A percentile compares a stretch with the other conserved stretches of the same genome.
Evolutionary conservation across 2,797 vertebrate species (phyloP).

Genomic region (Numenius phaeopus): DNA sequence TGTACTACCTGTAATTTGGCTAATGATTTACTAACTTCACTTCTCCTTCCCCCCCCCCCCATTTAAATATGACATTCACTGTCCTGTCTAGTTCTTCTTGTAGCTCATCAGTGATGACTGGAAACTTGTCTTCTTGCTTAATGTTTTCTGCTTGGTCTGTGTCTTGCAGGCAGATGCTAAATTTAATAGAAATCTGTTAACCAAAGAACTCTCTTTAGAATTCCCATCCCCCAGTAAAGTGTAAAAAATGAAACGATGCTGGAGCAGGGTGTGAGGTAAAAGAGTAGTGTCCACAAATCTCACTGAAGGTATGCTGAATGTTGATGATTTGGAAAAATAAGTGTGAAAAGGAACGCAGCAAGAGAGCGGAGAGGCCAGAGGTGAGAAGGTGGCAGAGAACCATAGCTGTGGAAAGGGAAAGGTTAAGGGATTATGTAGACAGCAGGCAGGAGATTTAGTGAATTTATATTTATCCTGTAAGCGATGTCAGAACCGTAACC

Average conservation of each 20-base stretch:
- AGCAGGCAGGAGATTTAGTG: slow-evolving; percentile 68
- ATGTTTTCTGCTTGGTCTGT: not conserved
- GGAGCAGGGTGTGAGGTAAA: not conserved
- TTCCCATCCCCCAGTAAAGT: not conserved
- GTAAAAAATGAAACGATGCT: not conserved
- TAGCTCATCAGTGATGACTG: not conserved
- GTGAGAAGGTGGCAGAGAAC: not conserved
- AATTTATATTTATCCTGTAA: slow-evolving; percentile 75
- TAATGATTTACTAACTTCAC: not conserved
- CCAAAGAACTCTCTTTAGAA: slow-evolving; percentile 18
- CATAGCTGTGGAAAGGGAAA: not conserved
- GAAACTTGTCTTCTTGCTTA: not conserved
- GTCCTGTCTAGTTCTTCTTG: not conserved
- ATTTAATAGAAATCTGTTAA: slow-evolving; percentile 34
- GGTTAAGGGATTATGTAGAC: slow-evolving; percentile 45
- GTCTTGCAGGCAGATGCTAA: not conserved
- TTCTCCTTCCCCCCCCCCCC: too few species aligned
- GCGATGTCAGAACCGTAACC: slow-evolving; percentile 35
- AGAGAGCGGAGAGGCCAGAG: not conserved
- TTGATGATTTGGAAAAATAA: not conserved
- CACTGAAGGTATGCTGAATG: not conserved
- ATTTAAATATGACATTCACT: not conserved
- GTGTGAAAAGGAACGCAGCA: not conserved
- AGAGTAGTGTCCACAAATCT: not conserved
- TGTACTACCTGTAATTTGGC: not conserved